Percentiles rank a stretch among this genome's conserved stretches.
phyloP scores from a whole-genome alignment of 2,797 vertebrate species.

The Knipowitschia caucasica region DNA sequence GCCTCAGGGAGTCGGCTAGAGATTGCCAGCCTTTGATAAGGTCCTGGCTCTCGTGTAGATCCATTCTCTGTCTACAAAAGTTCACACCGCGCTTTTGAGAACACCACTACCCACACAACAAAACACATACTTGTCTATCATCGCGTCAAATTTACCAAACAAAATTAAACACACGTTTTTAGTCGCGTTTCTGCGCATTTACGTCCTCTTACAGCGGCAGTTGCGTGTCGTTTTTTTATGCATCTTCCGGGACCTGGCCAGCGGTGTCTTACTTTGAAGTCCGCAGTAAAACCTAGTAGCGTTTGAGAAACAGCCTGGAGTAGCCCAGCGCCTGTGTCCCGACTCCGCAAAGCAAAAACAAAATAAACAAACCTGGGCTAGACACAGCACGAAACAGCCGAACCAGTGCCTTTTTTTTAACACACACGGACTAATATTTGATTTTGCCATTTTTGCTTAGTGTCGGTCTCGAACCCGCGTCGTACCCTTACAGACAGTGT shows the following conservation, averaged over 20 bases:
- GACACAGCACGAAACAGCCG: conserved; percentile 32
- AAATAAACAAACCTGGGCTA: conserved; percentile 70
- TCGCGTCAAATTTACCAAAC: too few relatives aligned
- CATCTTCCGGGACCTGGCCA: conserved; percentile 84
- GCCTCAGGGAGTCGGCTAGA: conserved; percentile 86
- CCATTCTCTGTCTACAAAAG: conserved; percentile 37
- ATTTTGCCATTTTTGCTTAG: conserved; percentile 7
- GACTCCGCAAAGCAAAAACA: conserved; percentile 72
- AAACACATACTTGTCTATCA: not conserved
- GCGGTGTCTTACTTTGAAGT: conserved; percentile 87
- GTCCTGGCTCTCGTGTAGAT: conserved; percentile 83
- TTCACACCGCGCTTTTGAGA: not conserved
- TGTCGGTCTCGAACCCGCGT: too few relatives aligned
- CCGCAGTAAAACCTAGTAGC: conserved; percentile 84
- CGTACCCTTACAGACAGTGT: too few relatives aligned
- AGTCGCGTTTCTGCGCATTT: not conserved
- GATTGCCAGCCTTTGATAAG: conserved; percentile 90
- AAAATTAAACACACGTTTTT: too few relatives aligned
- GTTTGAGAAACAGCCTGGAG: conserved; percentile 81
- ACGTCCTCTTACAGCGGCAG: not conserved
- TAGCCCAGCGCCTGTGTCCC: conserved; percentile 68
- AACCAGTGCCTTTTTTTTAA: conserved; percentile 16
- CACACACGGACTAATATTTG: not conserved
- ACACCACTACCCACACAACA: accelerated
- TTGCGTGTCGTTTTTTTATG: conserved; percentile 58